Evolutionary conservation across 2,888 invertebrate species (phyloP).

Genomic region (Perithous albicinctus): DNA sequence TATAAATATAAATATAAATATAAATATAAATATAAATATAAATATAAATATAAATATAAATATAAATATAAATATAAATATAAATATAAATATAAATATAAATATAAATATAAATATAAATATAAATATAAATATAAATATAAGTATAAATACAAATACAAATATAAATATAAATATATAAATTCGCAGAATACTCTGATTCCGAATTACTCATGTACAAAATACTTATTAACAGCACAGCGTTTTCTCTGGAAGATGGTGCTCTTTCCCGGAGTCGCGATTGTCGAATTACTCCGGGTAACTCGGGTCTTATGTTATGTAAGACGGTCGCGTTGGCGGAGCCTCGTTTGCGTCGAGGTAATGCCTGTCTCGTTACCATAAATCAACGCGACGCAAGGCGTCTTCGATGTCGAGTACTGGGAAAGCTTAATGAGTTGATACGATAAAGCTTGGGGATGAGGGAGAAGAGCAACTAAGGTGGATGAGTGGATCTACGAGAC

Average conservation of each 20-base stretch:
- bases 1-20: too few relatives aligned
- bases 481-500: background rate
- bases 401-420: constrained; percentile 65
- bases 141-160: background rate
- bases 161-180: constrained; percentile 3
- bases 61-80: too few relatives aligned
- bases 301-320: constrained; percentile 28
- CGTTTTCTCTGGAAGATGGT: background rate
- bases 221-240: background rate
- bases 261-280: constrained; percentile 19
- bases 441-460: constrained; percentile 61
- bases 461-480: constrained; percentile 1
- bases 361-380: constrained; percentile 64
- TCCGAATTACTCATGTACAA: background rate
- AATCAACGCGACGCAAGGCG: constrained; percentile 60
- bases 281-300: constrained; percentile 52
- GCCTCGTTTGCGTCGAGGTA: constrained; percentile 46
- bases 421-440: constrained; percentile 67
- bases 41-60: too few relatives aligned
- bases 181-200: background rate
- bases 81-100: background rate
- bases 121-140: background rate
- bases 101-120: background rate
- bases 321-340: constrained; percentile 41
- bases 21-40: too few relatives aligned